These are phyloP conservation scores for Harpalus rubripes DNA, from an alignment of 2,888 invertebrate genomes.

Conservation along the genomic window DNA sequence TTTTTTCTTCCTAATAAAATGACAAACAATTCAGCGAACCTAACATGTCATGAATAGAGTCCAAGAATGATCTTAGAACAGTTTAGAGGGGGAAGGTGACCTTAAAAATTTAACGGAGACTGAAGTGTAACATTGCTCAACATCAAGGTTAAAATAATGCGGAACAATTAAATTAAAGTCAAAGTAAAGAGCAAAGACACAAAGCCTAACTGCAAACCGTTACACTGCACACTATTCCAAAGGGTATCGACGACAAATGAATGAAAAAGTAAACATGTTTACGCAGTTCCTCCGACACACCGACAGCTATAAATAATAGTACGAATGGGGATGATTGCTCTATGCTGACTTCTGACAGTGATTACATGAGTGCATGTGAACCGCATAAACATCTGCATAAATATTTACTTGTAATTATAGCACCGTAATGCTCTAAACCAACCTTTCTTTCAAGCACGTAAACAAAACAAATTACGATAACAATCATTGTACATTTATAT, in stretches of 20 bases:
- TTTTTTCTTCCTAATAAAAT: conserved; percentile 57
- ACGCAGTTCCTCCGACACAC: conserved; percentile 16
- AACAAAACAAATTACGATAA: conserved; percentile 17
- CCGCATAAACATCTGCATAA: not conserved
- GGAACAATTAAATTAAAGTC: conserved; percentile 66
- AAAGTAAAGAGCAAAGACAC: conserved; percentile 60
- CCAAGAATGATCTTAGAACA: conserved; percentile 63
- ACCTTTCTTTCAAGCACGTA: not conserved
- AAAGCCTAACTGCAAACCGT: conserved; percentile 41
- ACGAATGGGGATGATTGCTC: conserved; percentile 9
- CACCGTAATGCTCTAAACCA: not conserved
- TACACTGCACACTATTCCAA: conserved; percentile 23
- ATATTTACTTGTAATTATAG: conserved; percentile 13
- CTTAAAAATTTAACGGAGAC: conserved; percentile 65
- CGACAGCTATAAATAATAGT: conserved; percentile 1
- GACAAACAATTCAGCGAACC: conserved; percentile 63
- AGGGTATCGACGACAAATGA: not conserved
- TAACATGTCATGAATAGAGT: conserved; percentile 65
- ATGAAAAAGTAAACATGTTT: conserved; percentile 27
- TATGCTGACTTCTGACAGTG: not conserved
- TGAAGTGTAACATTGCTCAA: conserved; percentile 66
- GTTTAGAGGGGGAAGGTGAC: conserved; percentile 65
- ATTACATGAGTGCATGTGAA: not conserved
- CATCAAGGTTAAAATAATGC: conserved; percentile 66
- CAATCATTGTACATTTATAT: conserved; percentile 13